Conservation (phyloP, 2,113 vertebrate species). For the Tenebrosternarchus preto region DNA sequence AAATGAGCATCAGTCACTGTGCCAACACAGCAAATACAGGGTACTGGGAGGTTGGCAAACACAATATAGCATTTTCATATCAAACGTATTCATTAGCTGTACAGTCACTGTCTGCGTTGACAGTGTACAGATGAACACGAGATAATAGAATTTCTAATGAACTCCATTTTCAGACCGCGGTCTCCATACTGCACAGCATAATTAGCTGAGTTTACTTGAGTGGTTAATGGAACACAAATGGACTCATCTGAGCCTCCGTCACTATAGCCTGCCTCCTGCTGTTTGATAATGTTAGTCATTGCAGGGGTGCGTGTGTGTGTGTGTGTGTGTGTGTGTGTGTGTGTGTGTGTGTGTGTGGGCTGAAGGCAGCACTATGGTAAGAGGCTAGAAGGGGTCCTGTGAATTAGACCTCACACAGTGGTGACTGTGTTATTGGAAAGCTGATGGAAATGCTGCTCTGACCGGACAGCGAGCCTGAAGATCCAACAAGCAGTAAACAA, state of each 20-base stretch:
- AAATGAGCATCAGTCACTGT: neutral
- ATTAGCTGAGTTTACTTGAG: neutral
- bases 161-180: neutral
- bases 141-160: neutral
- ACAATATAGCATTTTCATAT: neutral
- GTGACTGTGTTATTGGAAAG: no score
- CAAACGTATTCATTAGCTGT: neutral
- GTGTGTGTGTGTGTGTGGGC: no score
- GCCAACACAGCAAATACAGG: neutral
- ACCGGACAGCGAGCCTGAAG: no score
- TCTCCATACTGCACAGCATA: neutral
- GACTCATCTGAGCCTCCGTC: neutral
- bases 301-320: neutral
- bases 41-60: neutral
- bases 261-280: neutral
- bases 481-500: no score
- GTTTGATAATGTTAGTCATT: conserved; percentile 2
- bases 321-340: neutral
- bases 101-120: neutral
- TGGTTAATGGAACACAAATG: conserved; percentile 4
- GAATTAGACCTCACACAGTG: no score
- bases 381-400: no score
- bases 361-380: no score
- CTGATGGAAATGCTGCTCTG: no score
- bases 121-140: neutral